Base-by-base conservation (phyloP, 2,113 vertebrate genomes). In the Dolichallabes microphthalmus region DNA sequence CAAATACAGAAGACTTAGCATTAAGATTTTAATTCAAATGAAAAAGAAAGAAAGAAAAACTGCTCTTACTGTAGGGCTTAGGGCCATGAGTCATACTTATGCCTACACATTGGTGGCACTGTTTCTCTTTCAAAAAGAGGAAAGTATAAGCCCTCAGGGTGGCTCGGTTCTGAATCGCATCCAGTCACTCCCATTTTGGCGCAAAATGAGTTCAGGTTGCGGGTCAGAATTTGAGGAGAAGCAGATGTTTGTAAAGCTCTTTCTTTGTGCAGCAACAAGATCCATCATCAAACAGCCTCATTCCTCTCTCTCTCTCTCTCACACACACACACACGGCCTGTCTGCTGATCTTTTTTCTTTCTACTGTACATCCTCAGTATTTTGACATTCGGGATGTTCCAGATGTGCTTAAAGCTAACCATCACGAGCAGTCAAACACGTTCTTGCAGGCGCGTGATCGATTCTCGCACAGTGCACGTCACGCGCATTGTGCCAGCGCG, bases 281-380 rank as follows among this genome's bases (percentile, higher is more conserved):
- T 32, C 45, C 27, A 69, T 32, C 39, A 22, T 20, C 50, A 66
- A 30, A 82, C 55, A 35, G 32, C 12, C 78, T 30, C 30, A 8
- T 2, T 12, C 17, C 45, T 8, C 45, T 8, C 50, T 13, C 17
- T 84, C 25, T 45, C 61, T 30, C 19, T 25, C 60, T 11, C 27
- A 45, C 45, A 45, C 45, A 45, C 45, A 45, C 45, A 45, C 45
- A 32, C 22, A 71, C 17, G n/a, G 45, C 35, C 66, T 27, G 27
- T 77, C 55, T 76, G 74, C 64, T 8, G 10, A 60, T 73, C 52
- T 61, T 64, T 45, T 52, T 27, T 82, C 61, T 78, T 53, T 69
- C 17, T 79, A n/a, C n/a, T n/a, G n/a, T n/a, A 90, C 91, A 85
- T 90, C 88, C 87, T 89, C 85, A 87, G 82, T 83, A 88, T 83